Percentiles rank a stretch among this genome's conserved stretches.
These are phyloP conservation scores for Scleropages formosus DNA, from an alignment of 2,797 vertebrate species.

Conservation along the genomic window DNA sequence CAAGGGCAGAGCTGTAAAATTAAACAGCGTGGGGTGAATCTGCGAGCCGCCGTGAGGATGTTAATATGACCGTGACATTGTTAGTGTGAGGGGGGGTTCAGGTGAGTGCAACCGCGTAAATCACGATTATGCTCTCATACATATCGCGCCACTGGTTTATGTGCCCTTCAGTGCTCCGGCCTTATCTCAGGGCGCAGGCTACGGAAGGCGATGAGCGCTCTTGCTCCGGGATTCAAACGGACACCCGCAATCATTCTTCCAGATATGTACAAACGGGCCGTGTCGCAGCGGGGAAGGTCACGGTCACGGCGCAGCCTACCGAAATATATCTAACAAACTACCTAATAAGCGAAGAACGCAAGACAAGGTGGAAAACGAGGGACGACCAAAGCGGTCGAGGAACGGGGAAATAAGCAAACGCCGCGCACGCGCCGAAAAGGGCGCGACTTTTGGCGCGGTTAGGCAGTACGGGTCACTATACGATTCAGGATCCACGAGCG, in stretches of 20 bases:
- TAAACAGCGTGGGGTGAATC: not conserved
- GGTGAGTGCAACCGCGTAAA: slow-evolving; percentile 18
- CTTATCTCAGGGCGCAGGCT: not conserved
- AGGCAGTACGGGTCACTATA: no score
- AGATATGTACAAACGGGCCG: not conserved
- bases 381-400: not conserved
- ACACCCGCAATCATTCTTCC: slow-evolving; percentile 6
- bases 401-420: not conserved
- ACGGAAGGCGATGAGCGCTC: not conserved
- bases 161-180: slow-evolving; percentile 13
- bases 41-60: not conserved
- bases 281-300: not conserved
- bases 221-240: slow-evolving; percentile 13
- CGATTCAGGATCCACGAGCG: no score
- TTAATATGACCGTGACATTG: slow-evolving; percentile 19
- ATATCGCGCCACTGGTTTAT: slow-evolving; percentile 19
- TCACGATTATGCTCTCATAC: slow-evolving; percentile 22
- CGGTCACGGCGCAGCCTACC: not conserved
- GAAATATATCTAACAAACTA: not conserved
- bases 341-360: not conserved
- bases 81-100: not conserved
- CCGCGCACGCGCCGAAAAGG: not conserved
- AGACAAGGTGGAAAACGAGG: not conserved
- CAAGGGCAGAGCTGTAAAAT: slow-evolving; percentile 21
- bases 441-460: not conserved